phyloP scores from a whole-genome alignment of 2,113 vertebrate genomes.

The Cricetomys ansorgei region DNA sequence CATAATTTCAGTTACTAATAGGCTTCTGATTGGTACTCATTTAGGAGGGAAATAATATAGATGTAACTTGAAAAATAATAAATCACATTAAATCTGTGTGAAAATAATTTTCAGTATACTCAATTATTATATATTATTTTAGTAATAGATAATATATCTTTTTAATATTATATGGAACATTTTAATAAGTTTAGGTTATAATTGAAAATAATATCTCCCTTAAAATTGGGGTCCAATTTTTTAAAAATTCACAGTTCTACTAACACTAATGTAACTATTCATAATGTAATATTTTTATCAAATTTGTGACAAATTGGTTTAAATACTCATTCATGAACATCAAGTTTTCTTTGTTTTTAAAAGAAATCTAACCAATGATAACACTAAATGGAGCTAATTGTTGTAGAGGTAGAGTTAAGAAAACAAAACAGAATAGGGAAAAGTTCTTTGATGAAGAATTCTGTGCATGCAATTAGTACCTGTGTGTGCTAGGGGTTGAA shows the following conservation, averaged over 20 bases:
- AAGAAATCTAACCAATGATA: neutral
- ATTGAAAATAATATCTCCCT: neutral
- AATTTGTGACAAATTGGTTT: neutral
- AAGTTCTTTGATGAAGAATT: neutral
- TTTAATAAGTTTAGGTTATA: neutral
- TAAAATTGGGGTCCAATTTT: neutral
- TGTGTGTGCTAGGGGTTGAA: neutral
- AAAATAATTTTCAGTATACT: neutral
- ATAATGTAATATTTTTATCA: neutral
- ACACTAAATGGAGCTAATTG: neutral
- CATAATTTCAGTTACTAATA: neutral
- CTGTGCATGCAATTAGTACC: neutral
- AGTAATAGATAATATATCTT: neutral
- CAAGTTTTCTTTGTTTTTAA: neutral
- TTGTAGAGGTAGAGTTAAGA: neutral
- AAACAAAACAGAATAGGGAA: neutral
- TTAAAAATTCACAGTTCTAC: slow-evolving; percentile 36
- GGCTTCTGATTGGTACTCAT: neutral
- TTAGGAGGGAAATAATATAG: neutral
- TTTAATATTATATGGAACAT: neutral
- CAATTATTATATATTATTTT: neutral
- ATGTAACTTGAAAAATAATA: neutral
- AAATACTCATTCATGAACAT: neutral
- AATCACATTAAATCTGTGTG: neutral
- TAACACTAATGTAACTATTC: neutral